Base-by-base conservation (phyloP, 2,113 vertebrate species). In the Passer montanus region DNA sequence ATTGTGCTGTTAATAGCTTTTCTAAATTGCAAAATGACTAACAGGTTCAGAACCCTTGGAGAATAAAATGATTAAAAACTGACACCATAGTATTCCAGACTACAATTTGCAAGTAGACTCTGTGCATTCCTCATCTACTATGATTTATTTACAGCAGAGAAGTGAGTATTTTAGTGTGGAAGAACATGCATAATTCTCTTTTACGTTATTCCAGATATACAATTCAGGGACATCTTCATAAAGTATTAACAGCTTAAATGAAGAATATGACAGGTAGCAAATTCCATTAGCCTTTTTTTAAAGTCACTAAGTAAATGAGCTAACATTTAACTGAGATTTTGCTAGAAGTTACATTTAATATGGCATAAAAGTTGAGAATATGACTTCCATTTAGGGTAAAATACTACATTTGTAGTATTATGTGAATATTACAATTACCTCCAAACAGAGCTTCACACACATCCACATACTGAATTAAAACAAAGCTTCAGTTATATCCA, bases 1-100 rank as follows among this genome's bases (percentile, higher is more conserved):
- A 92, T 66, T 91, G 89, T 87, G 50, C 43, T 67, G 64, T 50
- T 94, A 94, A 96, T 12, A 95, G 89, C n/a, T 89, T 62, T 86
- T 63, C 55, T 84, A 89, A 91, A 89, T 63, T 63, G 60, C 4
- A 5, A 95, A 96, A 90, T 72, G 9, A 91, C 41, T 46, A 58
- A 68, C 47, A 87, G 74, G 55, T 77, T 95, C 64, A 92, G 68
- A 95, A 89, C 7, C 12, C 26, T 73, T 10, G 18, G n/a, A 96
- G 26, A 94, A 87, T 15, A 37, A 80, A 76, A 52, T 55, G 5
- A 80, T 93, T 87, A 68, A 85, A 93, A 94, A 75, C 52, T 18
- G 37, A 77, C 6, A 74, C 33, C 35, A 83, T 9, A 69, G 31
- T 24, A 84, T 77, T 70, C 20, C 46, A 87, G 39, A 39, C 16